Conservation (phyloP, 2,797 vertebrate species). For the Cheirogaleus major region DNA sequence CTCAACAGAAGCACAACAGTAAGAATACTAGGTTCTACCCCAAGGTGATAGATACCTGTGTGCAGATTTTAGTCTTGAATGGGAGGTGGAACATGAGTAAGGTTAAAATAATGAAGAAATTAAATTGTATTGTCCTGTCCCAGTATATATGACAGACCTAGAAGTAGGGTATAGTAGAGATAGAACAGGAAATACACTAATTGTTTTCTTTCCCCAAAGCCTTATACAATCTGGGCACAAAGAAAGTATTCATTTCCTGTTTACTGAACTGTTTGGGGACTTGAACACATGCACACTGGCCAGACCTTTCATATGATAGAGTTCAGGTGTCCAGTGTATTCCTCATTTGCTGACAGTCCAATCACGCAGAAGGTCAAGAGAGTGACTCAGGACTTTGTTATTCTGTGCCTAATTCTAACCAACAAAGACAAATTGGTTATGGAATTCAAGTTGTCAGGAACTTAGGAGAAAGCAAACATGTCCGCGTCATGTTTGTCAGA, state of each 20-base stretch:
- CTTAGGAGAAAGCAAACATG: constrained; percentile 26
- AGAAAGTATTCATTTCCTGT: not conserved
- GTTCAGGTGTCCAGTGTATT: not conserved
- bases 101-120: not conserved
- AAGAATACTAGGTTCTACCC: not conserved
- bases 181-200: not conserved
- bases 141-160: not conserved
- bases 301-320: not conserved
- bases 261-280: not conserved
- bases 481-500: not conserved
- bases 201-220: not conserved
- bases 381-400: constrained; percentile 48
- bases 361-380: constrained; percentile 40
- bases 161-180: not conserved
- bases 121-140: not conserved
- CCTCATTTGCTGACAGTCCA: constrained; percentile 23
- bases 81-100: not conserved
- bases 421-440: constrained; percentile 60
- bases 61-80: not conserved
- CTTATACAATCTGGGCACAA: not conserved
- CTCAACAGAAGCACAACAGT: not conserved
- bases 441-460: constrained; percentile 50
- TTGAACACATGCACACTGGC: not conserved
- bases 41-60: not conserved
- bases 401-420: constrained; percentile 39